These are phyloP conservation scores for Neodiprion fabricii DNA, from an alignment of 1,140 invertebrate species.

Conservation along the genomic window DNA sequence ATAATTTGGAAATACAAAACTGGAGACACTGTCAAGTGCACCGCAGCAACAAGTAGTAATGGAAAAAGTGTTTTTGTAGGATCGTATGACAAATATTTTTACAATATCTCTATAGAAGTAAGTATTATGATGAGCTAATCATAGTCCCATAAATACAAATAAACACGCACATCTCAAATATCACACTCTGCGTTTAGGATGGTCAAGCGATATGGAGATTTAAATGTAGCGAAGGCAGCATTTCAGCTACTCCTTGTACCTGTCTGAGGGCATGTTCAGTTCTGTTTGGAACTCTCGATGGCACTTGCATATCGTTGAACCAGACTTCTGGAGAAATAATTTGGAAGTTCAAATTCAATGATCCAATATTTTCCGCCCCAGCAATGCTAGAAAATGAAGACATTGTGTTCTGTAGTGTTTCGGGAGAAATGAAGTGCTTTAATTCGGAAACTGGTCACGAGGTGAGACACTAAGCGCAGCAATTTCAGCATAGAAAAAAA, in stretches of 20 bases:
- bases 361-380: conserved; percentile 72
- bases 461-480: conserved; percentile 41
- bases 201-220: conserved; percentile 58
- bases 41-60: conserved; percentile 59
- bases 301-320: conserved; percentile 62
- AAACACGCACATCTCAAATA: conserved; percentile 21
- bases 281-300: conserved; percentile 66
- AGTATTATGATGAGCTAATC: conserved; percentile 20
- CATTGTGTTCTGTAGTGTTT: conserved; percentile 66
- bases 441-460: conserved; percentile 49
- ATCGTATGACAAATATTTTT: conserved; percentile 72
- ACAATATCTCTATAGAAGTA: conserved; percentile 68
- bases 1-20: conserved; percentile 70
- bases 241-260: conserved; percentile 69
- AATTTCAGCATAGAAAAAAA: background rate
- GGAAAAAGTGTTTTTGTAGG: conserved; percentile 66
- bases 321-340: conserved; percentile 53
- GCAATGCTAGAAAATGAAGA: conserved; percentile 55
- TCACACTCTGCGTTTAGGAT: conserved; percentile 44
- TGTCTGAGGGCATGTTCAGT: conserved; percentile 53
- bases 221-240: conserved; percentile 59
- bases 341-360: conserved; percentile 63
- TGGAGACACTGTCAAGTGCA: conserved; percentile 70
- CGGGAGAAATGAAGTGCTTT: conserved; percentile 64
- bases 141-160: background rate